Base-by-base conservation (phyloP, 2,113 vertebrate genomes). In the Shinisaurus crocodilurus region DNA sequence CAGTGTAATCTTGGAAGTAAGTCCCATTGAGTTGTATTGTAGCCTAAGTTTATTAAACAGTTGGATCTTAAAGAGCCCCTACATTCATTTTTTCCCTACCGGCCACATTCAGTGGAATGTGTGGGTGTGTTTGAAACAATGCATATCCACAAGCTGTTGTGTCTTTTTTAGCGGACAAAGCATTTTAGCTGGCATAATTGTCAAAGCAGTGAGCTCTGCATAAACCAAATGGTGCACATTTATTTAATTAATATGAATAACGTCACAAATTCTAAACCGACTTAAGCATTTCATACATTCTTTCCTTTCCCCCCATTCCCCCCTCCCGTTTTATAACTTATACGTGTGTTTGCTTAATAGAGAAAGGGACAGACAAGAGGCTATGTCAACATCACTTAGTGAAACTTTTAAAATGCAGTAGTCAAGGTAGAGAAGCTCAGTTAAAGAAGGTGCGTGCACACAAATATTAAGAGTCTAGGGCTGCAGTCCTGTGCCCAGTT, bases 161-260 rank as follows among this genome's bases (percentile, higher is more conserved):
- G 1, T 75, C 23, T 45, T 83, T 12, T 82, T 81, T 10, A 82
- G 13, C n/a, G 48, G 54, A 75, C n/a, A 86, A 23, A 34, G 12
- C 27, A 76, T 83, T 63, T 27, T 76, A 37, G 10, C 5, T 90
- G 40, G 15, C 32, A 27, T 54, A 86, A 57, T 81, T 45, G 40
- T 45, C 29, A n/a, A 63, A 60, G n/a, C 34, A 82, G 34, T 12
- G 6, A 23, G 57, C 8, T 9, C 65, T 82, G 60, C 69, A 69
- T 86, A 48, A 76, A 60, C 16, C 87, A 74, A 91, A 43, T 45
- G 86, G 48, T 89, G 65, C 83, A 54, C 63, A 82, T 89, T 95
- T 89, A 82, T 90, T 93, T 87, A 90, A 85, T 74, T 83, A 80
- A 6, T 43, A 1, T 20, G 87, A 85, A 77, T 29, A 92, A 43